Evolutionary conservation across 2,113 vertebrate genomes (phyloP).

Genomic region (Chelonoidis abingdonii): DNA sequence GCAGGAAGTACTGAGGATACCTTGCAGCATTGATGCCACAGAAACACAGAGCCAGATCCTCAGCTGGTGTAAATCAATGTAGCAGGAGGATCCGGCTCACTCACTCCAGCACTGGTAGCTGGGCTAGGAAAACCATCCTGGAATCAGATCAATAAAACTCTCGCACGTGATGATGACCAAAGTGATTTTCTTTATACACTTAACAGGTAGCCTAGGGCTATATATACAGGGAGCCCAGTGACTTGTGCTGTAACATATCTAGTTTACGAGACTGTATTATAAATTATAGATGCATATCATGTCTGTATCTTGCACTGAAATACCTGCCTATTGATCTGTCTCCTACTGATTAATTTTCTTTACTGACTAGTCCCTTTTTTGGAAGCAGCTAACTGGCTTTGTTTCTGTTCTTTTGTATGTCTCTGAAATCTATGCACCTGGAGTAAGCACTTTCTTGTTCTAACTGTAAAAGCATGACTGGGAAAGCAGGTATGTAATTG

Average conservation of each 20-base stretch:
- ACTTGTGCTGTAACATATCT: background rate
- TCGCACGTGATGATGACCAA: fast-evolving
- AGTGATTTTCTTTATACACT: background rate
- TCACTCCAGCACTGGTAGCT: background rate
- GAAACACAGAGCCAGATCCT: background rate
- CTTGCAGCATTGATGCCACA: background rate
- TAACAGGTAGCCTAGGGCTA: background rate
- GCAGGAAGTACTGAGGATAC: background rate
- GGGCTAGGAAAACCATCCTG: background rate
- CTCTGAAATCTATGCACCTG: constrained; percentile 45
- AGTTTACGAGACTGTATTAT: constrained; percentile 6
- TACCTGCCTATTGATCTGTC: background rate
- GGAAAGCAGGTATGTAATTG: constrained; percentile 66
- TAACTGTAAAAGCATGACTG: constrained; percentile 10
- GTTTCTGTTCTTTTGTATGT: background rate
- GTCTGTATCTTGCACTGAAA: constrained; percentile 19
- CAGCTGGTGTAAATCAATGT: background rate
- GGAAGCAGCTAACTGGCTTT: constrained; percentile 50
- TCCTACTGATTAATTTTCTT: background rate
- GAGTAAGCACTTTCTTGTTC: constrained; percentile 60
- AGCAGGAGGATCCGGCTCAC: background rate
- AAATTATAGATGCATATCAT: constrained; percentile 29
- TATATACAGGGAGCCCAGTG: background rate
- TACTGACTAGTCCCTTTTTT: background rate
- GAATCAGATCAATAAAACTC: background rate